Conservation (phyloP, 64 coral and sea anemone species). For the Montipora sp. region DNA sequence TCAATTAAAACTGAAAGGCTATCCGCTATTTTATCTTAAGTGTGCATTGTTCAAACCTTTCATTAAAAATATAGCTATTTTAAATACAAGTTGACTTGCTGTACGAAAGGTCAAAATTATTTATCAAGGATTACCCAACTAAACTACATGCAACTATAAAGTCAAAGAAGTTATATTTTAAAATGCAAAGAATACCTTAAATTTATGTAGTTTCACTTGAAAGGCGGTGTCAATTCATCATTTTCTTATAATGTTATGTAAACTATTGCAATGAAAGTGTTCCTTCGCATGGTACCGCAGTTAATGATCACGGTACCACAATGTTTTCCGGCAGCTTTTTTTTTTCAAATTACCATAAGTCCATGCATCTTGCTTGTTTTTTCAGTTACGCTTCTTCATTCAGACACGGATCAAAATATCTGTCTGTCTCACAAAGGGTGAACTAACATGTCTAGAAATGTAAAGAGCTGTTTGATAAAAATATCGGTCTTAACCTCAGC, state of each 20-base stretch:
- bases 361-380: background rate
- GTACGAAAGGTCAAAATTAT: background rate
- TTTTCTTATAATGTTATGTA: background rate
- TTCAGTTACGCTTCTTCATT: background rate
- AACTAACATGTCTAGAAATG: too few relatives aligned
- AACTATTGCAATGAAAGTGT: background rate
- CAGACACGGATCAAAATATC: background rate
- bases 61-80: background rate
- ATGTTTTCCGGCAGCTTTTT: background rate
- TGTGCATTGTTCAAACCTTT: background rate
- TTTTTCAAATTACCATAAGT: background rate
- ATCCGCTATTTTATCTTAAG: background rate
- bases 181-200: background rate
- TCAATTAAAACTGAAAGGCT: background rate
- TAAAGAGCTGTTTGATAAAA: too few relatives aligned
- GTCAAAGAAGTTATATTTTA: background rate
- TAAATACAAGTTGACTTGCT: background rate
- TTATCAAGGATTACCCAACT: background rate
- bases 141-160: background rate
- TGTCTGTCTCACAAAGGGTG: background rate
- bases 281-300: background rate
- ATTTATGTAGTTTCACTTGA: background rate
- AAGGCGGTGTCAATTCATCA: background rate
- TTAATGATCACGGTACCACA: background rate
- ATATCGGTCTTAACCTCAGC: background rate